Evolutionary conservation across 2,113 vertebrate species (phyloP).

Genomic region (Turdus rufiventris): DNA sequence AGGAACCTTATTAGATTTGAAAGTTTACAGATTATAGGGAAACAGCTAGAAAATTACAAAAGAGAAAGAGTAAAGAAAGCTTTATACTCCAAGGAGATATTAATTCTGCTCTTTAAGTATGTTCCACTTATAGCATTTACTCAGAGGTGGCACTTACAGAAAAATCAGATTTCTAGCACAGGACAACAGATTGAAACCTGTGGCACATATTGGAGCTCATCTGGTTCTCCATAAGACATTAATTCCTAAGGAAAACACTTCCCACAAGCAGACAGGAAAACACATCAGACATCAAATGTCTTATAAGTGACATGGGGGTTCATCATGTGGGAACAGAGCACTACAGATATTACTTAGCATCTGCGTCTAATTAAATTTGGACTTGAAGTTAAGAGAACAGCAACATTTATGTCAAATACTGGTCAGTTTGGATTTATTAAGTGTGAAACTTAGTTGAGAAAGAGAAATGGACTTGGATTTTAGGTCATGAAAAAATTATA

Average conservation of each 20-base stretch:
- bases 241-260: slow-evolving; percentile 22
- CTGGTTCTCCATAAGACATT: neutral
- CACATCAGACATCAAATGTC: neutral
- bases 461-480: neutral
- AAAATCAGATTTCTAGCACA: neutral
- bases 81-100: neutral
- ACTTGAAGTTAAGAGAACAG: neutral
- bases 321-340: neutral
- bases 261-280: neutral
- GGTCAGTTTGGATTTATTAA: neutral
- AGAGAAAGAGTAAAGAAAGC: neutral
- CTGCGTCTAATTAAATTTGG: neutral
- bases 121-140: neutral
- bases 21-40: neutral
- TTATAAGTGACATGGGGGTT: neutral
- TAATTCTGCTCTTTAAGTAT: neutral
- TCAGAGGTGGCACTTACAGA: neutral
- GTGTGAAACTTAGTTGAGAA: neutral
- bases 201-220: neutral
- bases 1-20: neutral
- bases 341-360: neutral
- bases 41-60: neutral
- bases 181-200: neutral
- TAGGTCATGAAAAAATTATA: neutral
- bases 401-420: neutral